phyloP scores from a whole-genome alignment of 2,888 invertebrate species.

The Cataglyphis albicans region DNA sequence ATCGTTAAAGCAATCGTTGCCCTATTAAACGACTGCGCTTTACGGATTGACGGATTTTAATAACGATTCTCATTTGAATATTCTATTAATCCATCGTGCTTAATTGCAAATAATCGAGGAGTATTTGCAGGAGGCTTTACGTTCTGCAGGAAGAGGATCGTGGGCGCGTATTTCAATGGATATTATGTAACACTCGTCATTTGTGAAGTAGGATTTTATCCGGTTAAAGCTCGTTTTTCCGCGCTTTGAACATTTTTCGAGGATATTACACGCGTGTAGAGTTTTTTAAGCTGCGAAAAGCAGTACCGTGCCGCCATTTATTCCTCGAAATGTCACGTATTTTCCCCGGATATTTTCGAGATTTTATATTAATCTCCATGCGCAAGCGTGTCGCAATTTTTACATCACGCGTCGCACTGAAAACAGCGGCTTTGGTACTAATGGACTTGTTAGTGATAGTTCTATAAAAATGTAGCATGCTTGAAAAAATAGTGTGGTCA shows the following conservation, averaged over 20 bases:
- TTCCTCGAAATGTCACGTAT: slow-evolving; percentile 35
- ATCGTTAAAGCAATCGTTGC: slow-evolving; percentile 28
- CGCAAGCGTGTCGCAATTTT: slow-evolving; percentile 9
- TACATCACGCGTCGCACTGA: neutral
- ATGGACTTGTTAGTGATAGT: neutral
- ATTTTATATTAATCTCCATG: slow-evolving; percentile 32
- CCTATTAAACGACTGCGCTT: slow-evolving; percentile 39
- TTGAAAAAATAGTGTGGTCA: neutral
- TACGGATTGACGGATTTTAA: slow-evolving; percentile 48
- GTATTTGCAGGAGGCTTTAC: neutral
- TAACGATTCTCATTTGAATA: slow-evolving; percentile 36
- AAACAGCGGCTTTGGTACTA: neutral
- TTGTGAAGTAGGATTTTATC: slow-evolving; percentile 29
- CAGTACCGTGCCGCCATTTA: neutral
- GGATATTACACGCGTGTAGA: slow-evolving; percentile 6
- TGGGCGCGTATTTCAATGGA: slow-evolving; percentile 16
- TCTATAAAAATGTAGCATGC: neutral
- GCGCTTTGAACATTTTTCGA: slow-evolving; percentile 37
- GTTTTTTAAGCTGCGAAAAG: slow-evolving; percentile 15
- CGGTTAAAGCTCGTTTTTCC: slow-evolving; percentile 1
- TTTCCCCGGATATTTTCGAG: slow-evolving; percentile 28
- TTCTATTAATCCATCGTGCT: slow-evolving; percentile 15
- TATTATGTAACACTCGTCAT: slow-evolving; percentile 47
- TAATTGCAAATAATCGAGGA: slow-evolving; percentile 20
- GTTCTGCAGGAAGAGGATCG: neutral